Percentiles rank a stretch among this genome's conserved stretches.
Conservation (phyloP, 2,888 invertebrate genomes). For the Boloria selene region DNA sequence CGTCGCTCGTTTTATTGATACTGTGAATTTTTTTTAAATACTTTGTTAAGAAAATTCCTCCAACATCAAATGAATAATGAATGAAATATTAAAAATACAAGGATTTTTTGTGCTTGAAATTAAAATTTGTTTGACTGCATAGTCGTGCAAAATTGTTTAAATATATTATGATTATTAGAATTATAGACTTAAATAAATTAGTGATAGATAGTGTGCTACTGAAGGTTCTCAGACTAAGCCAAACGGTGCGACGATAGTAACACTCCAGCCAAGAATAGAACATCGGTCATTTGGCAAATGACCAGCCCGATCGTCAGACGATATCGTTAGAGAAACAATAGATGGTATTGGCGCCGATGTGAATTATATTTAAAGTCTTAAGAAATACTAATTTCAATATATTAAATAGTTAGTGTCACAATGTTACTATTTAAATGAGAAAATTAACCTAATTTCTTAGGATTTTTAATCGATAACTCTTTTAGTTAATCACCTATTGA, state of each 20-base stretch:
- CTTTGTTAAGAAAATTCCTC: no score
- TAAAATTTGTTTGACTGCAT: no score
- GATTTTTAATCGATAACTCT: no score
- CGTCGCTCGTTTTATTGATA: no score
- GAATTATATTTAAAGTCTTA: slow-evolving; percentile 33
- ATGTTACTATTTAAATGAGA: no score
- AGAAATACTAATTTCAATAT: slow-evolving; percentile 14
- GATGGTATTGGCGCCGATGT: slow-evolving; percentile 43
- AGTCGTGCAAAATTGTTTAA: neutral
- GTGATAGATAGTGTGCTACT: slow-evolving; percentile 23
- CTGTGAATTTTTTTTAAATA: no score
- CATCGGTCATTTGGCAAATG: slow-evolving; percentile 45
- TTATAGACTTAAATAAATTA: slow-evolving; percentile 11
- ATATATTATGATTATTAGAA: neutral
- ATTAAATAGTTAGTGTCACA: no score
- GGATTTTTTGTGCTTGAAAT: no score
- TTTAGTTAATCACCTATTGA: no score
- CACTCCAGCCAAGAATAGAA: slow-evolving; percentile 46
- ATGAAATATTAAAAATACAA: no score
- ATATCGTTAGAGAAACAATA: slow-evolving; percentile 45
- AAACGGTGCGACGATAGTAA: slow-evolving; percentile 42
- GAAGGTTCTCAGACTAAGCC: slow-evolving; percentile 38
- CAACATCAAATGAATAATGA: no score
- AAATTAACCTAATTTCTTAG: no score
- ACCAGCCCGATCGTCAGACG: slow-evolving; percentile 44